Evolutionary conservation across 2,113 vertebrate genomes (phyloP).

Genomic region (Bubo bubo): DNA sequence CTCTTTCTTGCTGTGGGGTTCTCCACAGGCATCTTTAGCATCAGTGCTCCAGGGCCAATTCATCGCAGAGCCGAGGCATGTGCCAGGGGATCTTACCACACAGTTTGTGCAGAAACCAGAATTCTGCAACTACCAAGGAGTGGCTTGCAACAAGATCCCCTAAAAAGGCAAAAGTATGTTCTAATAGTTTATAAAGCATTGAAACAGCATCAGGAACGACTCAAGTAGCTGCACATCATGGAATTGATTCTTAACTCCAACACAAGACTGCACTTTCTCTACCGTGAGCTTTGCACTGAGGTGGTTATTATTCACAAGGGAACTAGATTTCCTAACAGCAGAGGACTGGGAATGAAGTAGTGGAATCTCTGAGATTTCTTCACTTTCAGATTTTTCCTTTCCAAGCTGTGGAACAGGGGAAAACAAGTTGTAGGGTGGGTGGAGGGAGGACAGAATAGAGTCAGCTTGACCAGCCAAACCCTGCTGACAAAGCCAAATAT

Average conservation of each 20-base stretch:
- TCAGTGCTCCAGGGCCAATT: not conserved
- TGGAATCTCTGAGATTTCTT: slow-evolving; percentile 27
- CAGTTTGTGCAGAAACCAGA: not conserved
- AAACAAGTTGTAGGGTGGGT: slow-evolving; percentile 14
- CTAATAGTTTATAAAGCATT: not conserved
- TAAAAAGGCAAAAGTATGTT: slow-evolving; percentile 30
- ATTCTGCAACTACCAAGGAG: not conserved
- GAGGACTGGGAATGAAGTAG: not conserved
- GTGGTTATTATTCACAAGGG: not conserved
- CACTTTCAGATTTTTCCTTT: not conserved
- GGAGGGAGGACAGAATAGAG: not conserved
- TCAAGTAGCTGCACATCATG: not conserved
- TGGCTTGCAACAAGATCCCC: not conserved
- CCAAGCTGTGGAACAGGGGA: not conserved
- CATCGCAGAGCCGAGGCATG: fast-evolving
- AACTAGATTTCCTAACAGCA: not conserved
- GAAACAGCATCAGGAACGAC: not conserved
- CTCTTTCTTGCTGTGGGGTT: not conserved
- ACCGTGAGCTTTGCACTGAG: not conserved
- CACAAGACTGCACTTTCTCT: not conserved
- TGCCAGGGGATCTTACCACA: not conserved
- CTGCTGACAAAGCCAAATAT: not conserved
- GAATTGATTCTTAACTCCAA: not conserved
- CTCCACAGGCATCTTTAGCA: not conserved
- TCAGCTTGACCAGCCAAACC: slow-evolving; percentile 40